Evolutionary conservation across 2,888 invertebrate species (phyloP), one percentile per base, ranked within the genome.

Genomic region (Drosophila demipolita): DNA sequence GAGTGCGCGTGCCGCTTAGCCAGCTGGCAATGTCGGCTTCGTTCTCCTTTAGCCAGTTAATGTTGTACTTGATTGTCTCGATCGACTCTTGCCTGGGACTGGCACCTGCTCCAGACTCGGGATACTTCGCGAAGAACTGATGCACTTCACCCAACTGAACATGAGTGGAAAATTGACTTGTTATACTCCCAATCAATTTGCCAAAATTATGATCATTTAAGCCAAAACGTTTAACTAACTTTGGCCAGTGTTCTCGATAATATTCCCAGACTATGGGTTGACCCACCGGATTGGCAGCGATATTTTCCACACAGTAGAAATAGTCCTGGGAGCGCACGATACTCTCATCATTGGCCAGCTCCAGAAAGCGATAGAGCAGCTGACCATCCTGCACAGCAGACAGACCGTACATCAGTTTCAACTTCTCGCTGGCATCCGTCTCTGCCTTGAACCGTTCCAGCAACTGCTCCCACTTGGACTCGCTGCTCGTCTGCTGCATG

Each of bases 21-120:
- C 97, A 97, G 0, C 92, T 83, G 17, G 94, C 93, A 4, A 97
- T 94, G 0, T 92, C 90, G 0, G 89, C 83, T 29, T 94, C 94
- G 88, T 97, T 95, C 3, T 93, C 94, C 23, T 94, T 90, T 50
- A 96, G 91, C 98, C 98, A 98, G 66, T 95, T 94, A 17, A 98
- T 97, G 87, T 98, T 98, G 87, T 95, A 95, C 33, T 94, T 93
- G 0, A 97, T 96, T 0, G 94, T 96, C 92, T 97, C 97, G 1
- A 97, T 90, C 0, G 98, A 97, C 78, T 95, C 95, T n/a, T 94
- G 93, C 29, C 98, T 94, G 0, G 95, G 95, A 7, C 95, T 92
- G 33, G 94, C 95, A 0, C 98, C 98, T 0, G 98, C 97, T 0
- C 98, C 98, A 0, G 97, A 96, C 0, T 98, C 95, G 0, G 98